Evolutionary conservation across 2,113 vertebrate species (phyloP).

Genomic region (Macaca mulatta): DNA sequence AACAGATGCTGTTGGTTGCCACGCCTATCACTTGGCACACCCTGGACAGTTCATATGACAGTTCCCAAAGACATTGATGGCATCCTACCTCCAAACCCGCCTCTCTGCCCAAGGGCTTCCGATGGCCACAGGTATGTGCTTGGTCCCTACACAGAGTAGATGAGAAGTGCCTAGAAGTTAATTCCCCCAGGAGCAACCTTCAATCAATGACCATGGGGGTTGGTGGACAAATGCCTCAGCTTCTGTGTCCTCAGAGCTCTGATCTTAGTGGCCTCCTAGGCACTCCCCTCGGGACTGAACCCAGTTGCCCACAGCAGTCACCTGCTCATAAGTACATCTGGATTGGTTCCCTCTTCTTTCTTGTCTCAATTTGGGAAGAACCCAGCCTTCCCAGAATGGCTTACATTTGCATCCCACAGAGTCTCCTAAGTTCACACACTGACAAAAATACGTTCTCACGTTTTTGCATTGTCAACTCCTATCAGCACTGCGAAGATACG

Average conservation of each 20-base stretch:
- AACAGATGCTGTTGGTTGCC: neutral
- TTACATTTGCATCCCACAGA: neutral
- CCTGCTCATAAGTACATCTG: fast-evolving
- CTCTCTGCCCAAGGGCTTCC: neutral
- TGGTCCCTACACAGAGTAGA: fast-evolving
- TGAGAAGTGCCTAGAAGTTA: neutral
- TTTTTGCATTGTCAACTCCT: neutral
- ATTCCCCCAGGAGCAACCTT: neutral
- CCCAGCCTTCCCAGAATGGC: neutral
- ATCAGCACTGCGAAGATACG: neutral
- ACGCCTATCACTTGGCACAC: fast-evolving
- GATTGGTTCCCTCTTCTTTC: fast-evolving
- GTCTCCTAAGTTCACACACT: neutral
- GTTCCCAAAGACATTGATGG: neutral
- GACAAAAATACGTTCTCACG: neutral
- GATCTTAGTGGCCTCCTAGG: neutral
- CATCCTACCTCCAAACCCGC: neutral
- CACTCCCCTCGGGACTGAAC: fast-evolving
- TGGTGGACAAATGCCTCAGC: no score
- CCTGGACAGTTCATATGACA: neutral
- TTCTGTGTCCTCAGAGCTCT: neutral
- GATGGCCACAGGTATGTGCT: fast-evolving
- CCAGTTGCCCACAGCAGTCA: neutral
- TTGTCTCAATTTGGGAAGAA: neutral
- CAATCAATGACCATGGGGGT: neutral